Conservation (phyloP, 2,888 invertebrate species). For the Steinernema scapterisci region DNA sequence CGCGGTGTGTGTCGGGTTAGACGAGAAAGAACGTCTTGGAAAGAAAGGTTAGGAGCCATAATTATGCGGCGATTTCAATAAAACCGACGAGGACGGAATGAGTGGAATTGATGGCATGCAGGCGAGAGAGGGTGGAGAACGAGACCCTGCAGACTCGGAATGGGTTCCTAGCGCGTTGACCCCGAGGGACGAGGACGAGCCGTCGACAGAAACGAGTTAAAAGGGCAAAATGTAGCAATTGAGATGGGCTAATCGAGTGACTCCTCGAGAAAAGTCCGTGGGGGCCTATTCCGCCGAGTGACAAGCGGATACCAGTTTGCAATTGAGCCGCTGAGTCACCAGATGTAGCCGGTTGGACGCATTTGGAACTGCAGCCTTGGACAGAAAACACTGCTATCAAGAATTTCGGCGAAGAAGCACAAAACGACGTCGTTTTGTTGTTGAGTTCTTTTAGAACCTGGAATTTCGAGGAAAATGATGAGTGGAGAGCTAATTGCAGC, state of each 20-base stretch:
- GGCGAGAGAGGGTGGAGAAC: not conserved
- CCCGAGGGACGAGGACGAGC: not conserved
- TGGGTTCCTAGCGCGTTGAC: too few species aligned
- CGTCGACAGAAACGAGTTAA: not conserved
- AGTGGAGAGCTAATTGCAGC: too few species aligned
- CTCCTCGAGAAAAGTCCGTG: not conserved
- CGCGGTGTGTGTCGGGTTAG: not conserved
- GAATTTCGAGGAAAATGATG: not conserved
- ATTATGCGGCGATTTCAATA: not conserved
- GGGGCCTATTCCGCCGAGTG: not conserved
- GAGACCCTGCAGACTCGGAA: not conserved
- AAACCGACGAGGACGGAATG: not conserved
- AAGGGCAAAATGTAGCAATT: constrained; percentile 26
- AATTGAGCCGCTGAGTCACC: too few species aligned
- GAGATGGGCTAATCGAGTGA: not conserved
- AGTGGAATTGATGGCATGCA: not conserved
- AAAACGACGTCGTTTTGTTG: too few species aligned
- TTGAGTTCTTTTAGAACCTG: not conserved
- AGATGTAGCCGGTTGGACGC: too few species aligned
- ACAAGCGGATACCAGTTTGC: not conserved
- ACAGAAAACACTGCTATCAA: too few species aligned
- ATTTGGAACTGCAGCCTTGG: not conserved
- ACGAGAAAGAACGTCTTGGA: not conserved
- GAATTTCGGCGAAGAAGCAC: not conserved
- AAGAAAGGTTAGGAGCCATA: not conserved